phyloP scores from a whole-genome alignment of 1,140 invertebrate species.

The Drosophila murphyi region DNA sequence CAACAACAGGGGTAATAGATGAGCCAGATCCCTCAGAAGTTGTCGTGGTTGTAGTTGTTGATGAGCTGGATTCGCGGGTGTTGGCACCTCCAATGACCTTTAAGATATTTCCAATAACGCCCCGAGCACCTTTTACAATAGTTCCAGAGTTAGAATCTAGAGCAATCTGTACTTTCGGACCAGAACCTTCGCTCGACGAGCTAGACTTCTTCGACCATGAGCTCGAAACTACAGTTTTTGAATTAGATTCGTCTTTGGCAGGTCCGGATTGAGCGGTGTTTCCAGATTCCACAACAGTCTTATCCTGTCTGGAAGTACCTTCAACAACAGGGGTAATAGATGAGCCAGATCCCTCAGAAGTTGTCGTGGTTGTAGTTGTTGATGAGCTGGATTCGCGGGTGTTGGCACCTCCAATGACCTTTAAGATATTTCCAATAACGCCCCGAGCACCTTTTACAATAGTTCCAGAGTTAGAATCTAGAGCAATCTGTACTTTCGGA shows the following conservation, averaged over 20 bases:
- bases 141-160: no score
- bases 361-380: conserved; percentile 1
- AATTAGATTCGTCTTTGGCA: neutral
- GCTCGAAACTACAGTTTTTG: neutral
- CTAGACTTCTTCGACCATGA: no score
- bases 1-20: neutral
- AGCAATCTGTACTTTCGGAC: neutral
- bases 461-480: neutral
- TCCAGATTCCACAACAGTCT: neutral
- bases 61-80: neutral
- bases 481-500: neutral
- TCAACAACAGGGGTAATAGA: no score
- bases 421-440: conserved; percentile 31
- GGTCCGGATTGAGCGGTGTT: neutral
- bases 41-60: neutral
- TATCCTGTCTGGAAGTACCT: no score
- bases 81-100: neutral
- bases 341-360: neutral
- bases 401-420: neutral
- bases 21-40: neutral
- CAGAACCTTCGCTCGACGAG: neutral
- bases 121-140: no score
- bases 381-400: neutral
- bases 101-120: no score
- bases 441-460: conserved; percentile 1